Evolutionary conservation across 2,888 invertebrate genomes (phyloP).

Genomic region (Dusona sp.): DNA sequence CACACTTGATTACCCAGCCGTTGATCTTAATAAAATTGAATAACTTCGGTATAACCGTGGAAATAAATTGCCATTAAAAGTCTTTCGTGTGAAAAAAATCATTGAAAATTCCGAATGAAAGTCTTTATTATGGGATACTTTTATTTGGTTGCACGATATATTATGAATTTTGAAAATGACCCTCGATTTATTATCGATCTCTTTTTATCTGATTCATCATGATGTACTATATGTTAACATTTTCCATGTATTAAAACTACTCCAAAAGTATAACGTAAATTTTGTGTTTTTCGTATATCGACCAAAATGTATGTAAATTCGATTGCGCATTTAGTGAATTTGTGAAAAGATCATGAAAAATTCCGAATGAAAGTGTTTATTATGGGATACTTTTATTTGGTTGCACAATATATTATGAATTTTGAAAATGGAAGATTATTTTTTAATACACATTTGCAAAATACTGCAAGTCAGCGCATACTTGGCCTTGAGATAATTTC

Average conservation of each 20-base stretch:
- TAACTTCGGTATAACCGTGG: background rate
- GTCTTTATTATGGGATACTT: background rate
- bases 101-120: background rate
- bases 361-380: background rate
- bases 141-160: background rate
- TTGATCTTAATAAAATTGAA: constrained; percentile 3
- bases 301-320: background rate
- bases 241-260: no score
- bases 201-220: background rate
- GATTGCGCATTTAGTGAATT: background rate
- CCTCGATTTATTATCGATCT: background rate
- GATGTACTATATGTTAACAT: background rate
- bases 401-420: background rate
- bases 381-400: background rate
- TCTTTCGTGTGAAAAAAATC: background rate
- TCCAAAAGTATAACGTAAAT: background rate
- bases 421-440: background rate
- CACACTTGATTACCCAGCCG: background rate
- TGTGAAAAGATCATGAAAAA: background rate
- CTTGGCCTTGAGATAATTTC: background rate
- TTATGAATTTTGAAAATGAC: background rate
- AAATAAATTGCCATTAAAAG: background rate
- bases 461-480: background rate
- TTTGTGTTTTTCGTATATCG: background rate
- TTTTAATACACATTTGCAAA: background rate